Base-by-base conservation (phyloP, 2,797 vertebrate genomes). In the Octomys mimax region DNA sequence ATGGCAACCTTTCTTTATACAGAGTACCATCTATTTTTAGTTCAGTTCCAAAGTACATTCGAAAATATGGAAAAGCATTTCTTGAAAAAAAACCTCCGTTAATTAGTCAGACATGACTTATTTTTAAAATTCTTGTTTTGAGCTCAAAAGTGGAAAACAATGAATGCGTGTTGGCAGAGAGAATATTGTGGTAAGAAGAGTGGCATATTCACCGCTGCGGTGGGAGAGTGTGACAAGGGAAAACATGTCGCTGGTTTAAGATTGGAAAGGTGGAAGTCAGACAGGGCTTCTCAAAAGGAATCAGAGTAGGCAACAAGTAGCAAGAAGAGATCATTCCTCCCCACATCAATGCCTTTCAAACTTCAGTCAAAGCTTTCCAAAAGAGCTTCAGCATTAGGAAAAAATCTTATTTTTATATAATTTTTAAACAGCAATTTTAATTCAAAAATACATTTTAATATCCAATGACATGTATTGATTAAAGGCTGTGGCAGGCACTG, bases 221-320 rank as follows among this genome's bases (percentile, higher is more conserved):
- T 18, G 49, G 52, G 31, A 81, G 13, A 84, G 6, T 49, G 62
- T 28, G 57, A 46, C 10, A 12, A 62, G 39, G 49, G 33, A 59
- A 54, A 42, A 3, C 39, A 52, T 33, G 26, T 0, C 8, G 54
- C 6, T 2, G n/a, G 10, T 0, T 21, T 13, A 36, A 13, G n/a
- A 19, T 81, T 64, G 52, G 42, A 81, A 73, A 22, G 10, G 3
- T 52, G 24, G 8, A 39, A 62, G 16, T 66, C 61, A 11, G 39
- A n/a, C 18, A 79, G 31, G 57, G 79, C 4, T 21, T 75, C 14
- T 68, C 18, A 52, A 26, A 57, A 22, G 33, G 21, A 57, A 13
- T 59, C 42, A n/a, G 42, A 39, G n/a, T 11, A 52, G 2, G 22
- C 11, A 52, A 36, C 11, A 31, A 61, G 11, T 26, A 12, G 3